A percentile compares a stretch with the other conserved stretches of the same genome.
phyloP scores from a whole-genome alignment of 2,797 vertebrate species.

The Falco columbarius region DNA sequence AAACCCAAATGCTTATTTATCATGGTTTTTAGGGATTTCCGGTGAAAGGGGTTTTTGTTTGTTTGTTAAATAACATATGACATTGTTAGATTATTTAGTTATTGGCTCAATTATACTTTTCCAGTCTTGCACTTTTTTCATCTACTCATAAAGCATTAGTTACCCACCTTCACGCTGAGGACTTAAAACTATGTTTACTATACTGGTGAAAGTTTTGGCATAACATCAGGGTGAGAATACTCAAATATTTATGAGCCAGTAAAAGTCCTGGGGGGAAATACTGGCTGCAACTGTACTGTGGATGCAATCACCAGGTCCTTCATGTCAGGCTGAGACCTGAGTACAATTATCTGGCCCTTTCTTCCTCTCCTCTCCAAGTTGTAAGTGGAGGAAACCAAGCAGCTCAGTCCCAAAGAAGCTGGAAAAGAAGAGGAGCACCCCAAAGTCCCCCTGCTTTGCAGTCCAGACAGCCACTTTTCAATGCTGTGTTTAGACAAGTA shows the following conservation, averaged over 20 bases:
- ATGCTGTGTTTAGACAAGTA: background rate
- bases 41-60: background rate
- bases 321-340: background rate
- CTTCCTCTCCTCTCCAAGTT: background rate
- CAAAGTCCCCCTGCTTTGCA: background rate
- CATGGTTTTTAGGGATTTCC: background rate
- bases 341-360: background rate
- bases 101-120: background rate
- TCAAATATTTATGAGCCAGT: background rate
- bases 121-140: background rate
- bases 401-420: background rate
- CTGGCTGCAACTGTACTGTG: background rate
- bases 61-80: background rate
- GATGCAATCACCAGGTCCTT: background rate
- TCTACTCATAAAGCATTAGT: background rate
- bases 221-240: background rate
- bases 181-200: background rate
- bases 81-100: background rate
- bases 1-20: background rate
- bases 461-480: background rate
- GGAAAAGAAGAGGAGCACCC: background rate
- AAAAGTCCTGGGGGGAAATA: background rate
- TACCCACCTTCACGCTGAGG: background rate
- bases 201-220: background rate
- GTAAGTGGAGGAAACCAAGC: background rate